phyloP scores from a whole-genome alignment of 1,140 invertebrate genomes.

The Brachionus plicatilis region DNA sequence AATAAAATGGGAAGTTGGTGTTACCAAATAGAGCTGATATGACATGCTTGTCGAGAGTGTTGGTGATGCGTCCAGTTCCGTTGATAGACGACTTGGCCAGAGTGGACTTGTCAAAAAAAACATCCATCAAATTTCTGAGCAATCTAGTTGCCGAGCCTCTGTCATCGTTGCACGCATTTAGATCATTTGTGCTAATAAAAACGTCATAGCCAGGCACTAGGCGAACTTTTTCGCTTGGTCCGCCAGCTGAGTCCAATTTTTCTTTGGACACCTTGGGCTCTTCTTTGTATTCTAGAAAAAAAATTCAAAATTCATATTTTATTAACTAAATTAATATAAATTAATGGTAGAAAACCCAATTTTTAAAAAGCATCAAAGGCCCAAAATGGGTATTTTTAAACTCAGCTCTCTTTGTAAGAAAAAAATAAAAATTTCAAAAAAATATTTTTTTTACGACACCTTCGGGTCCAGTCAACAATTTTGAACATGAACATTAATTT shows the following conservation, averaged over 20 bases:
- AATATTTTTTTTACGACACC: no score
- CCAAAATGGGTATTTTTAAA: no score
- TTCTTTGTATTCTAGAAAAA: constrained; percentile 29
- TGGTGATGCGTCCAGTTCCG: constrained; percentile 35
- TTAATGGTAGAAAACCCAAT: no score
- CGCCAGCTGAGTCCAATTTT: background rate
- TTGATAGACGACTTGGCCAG: constrained; percentile 38
- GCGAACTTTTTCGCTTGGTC: constrained; percentile 25
- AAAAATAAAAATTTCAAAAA: no score
- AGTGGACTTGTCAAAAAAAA: constrained; percentile 38
- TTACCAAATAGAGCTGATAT: constrained; percentile 36
- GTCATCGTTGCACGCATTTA: constrained; percentile 38
- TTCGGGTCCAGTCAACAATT: no score
- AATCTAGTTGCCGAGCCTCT: constrained; percentile 22
- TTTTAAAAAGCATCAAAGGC: no score
- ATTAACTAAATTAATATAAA: no score
- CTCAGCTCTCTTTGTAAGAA: no score
- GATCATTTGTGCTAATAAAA: constrained; percentile 34
- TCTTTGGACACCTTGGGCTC: constrained; percentile 30
- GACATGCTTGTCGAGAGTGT: constrained; percentile 30
- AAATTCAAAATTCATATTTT: no score
- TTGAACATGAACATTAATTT: no score
- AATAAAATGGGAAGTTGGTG: no score
- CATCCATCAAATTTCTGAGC: constrained; percentile 36
- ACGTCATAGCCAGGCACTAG: constrained; percentile 35